A percentile compares a stretch with the other conserved stretches of the same genome.
Conservation (phyloP, 1,140 invertebrate species). For the Neodiprion lecontei region DNA sequence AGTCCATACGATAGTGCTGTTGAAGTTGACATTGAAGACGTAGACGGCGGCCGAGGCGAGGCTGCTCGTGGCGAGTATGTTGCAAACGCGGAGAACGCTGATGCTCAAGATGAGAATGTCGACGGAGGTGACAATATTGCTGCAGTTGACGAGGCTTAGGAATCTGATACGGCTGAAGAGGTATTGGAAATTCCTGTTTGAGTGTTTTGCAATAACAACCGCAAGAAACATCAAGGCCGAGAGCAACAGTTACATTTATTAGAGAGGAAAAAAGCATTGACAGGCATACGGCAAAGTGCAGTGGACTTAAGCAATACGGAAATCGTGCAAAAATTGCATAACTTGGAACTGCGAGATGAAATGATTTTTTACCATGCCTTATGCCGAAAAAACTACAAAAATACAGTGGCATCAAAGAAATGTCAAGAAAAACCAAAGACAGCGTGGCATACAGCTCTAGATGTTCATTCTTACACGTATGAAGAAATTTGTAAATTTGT, state of each 20-base stretch:
- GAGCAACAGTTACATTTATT: slow-evolving; percentile 13
- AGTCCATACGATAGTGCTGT: neutral
- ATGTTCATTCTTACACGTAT: slow-evolving; percentile 18
- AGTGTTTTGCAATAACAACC: neutral
- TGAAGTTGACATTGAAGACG: neutral
- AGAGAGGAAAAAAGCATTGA: neutral
- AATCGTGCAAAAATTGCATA: slow-evolving; percentile 13
- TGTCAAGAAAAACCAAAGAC: slow-evolving; percentile 10
- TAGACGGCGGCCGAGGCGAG: neutral
- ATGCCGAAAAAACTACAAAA: slow-evolving; percentile 13
- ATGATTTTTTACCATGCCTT: slow-evolving; percentile 13
- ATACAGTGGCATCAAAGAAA: neutral
- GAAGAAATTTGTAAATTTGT: slow-evolving; percentile 16
- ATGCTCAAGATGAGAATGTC: neutral
- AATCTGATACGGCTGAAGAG: neutral
- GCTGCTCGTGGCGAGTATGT: neutral
- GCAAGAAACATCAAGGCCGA: slow-evolving; percentile 18
- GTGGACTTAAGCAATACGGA: slow-evolving; percentile 1
- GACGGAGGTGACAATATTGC: neutral
- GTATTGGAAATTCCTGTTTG: neutral
- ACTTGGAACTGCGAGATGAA: slow-evolving; percentile 7
- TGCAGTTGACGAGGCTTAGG: neutral
- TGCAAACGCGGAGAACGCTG: neutral
- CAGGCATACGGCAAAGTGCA: neutral
- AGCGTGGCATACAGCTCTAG: slow-evolving; percentile 14